Evolutionary conservation across 2,888 invertebrate genomes (phyloP), one percentile per base, ranked within the genome.

Genomic region (Lasioglossum villosulum): DNA sequence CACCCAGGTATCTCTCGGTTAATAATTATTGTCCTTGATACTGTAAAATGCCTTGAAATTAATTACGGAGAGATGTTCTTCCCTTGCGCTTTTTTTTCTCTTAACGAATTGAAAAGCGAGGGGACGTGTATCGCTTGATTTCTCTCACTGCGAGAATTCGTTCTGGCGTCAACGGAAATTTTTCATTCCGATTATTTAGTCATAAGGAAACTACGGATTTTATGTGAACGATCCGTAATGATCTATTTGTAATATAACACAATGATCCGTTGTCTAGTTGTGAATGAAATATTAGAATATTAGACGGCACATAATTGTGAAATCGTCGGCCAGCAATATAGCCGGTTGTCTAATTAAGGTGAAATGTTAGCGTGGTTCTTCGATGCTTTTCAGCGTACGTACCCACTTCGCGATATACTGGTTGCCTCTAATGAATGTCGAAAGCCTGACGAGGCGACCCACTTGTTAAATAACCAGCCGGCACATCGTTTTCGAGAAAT

Each of bases 381-480:
- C 48, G 68, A 74, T 78, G 71, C 45, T n/a, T 75, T 70, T 63
- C 42, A 48, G 16, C 23, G 39, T n/a, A 14, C 23, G 8, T 30
- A 30, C 68, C 19, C 34, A 37, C 68, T 68, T 37, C 12, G 48
- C 59, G 74, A 78, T 42, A 48, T 74, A n/a, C 23, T 42, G 68
- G 37, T 42, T 16, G 59, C n/a, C 74, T 23, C 42, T 84, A 82
- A 84, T 59, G 83, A 83, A 63, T 75, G 63, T 48, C 45, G 23
- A 59, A 85, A 78, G 66, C 27, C 30, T 12, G 19, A 2, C 39
- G 34, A 12, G 52, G 1, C 52, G 78, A 73, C 72, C 78, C 72
- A 73, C 45, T 72, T 84, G 34, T 85, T 84, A 73, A 72, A 75
- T 75, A 79, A 84, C 56, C 42, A 72, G 34, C 37, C 56, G 19